A percentile compares a stretch with the other conserved stretches of the same genome.
phyloP scores from a whole-genome alignment of 1,140 invertebrate species.

The Saccostrea cuccullata region DNA sequence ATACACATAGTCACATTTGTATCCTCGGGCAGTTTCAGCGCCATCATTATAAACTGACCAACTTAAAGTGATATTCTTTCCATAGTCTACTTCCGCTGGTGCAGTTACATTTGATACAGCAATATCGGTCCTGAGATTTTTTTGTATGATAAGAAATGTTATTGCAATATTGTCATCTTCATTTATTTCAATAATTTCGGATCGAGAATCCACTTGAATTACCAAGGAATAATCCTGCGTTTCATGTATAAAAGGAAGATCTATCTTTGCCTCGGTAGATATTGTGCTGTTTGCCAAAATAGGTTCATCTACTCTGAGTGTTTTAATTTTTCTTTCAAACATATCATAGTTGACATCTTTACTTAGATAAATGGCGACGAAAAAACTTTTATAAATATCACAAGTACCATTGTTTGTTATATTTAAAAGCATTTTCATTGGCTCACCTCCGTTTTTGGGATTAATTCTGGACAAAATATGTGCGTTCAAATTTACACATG shows the following conservation, averaged over 20 bases:
- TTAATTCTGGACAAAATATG: not conserved
- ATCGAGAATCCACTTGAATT: not conserved
- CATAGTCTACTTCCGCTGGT: not conserved
- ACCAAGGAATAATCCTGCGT: not conserved
- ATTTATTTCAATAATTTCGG: not conserved
- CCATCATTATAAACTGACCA: not conserved
- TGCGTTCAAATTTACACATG: not conserved
- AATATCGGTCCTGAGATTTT: not conserved
- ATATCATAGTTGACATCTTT: not conserved
- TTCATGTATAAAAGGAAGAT: not conserved
- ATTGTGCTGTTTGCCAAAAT: not conserved
- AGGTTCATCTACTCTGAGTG: not conserved
- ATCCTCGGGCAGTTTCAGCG: not conserved
- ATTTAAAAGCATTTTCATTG: not conserved
- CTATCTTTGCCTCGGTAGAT: not conserved
- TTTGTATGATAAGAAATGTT: not conserved
- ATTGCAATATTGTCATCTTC: not conserved
- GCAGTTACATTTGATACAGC: not conserved
- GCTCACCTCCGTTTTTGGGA: not conserved
- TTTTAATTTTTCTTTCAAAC: conserved; percentile 8
- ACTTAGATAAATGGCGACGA: not conserved
- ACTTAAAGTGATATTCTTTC: not conserved
- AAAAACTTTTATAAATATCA: not conserved
- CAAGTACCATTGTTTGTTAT: not conserved
- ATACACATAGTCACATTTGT: not conserved